phyloP scores from a whole-genome alignment of 2,113 vertebrate species.

The Alces alces region DNA sequence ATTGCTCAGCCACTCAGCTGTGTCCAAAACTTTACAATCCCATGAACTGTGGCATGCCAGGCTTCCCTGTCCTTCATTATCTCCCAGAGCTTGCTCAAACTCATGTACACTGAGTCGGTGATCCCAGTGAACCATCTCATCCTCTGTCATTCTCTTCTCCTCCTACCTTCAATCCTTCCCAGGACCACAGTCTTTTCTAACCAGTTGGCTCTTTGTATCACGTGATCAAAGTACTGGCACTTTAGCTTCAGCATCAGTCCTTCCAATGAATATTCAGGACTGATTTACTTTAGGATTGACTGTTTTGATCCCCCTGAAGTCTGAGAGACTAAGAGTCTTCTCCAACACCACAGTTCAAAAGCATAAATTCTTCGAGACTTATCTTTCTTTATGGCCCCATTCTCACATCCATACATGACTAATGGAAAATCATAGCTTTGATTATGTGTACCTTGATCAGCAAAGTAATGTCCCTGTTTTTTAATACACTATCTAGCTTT shows the following conservation, averaged over 20 bases:
- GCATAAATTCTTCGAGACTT: background rate
- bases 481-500: background rate
- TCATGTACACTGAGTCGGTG: background rate
- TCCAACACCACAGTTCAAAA: background rate
- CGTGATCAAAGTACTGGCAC: background rate
- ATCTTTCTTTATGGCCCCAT: background rate
- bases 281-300: background rate
- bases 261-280: background rate
- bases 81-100: background rate
- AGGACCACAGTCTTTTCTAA: background rate
- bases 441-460: background rate
- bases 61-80: background rate
- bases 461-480: background rate
- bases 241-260: background rate
- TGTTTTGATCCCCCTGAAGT: background rate
- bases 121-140: background rate
- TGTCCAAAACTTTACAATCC: background rate
- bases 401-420: background rate
- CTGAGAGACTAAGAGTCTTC: background rate
- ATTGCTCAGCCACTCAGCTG: background rate
- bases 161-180: background rate
- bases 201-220: background rate
- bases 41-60: background rate
- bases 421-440: background rate
- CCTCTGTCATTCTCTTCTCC: background rate